A percentile compares a stretch with the other conserved stretches of the same genome.
Evolutionary conservation across 2,888 invertebrate species (phyloP).

Genomic region (Carabus problematicus): DNA sequence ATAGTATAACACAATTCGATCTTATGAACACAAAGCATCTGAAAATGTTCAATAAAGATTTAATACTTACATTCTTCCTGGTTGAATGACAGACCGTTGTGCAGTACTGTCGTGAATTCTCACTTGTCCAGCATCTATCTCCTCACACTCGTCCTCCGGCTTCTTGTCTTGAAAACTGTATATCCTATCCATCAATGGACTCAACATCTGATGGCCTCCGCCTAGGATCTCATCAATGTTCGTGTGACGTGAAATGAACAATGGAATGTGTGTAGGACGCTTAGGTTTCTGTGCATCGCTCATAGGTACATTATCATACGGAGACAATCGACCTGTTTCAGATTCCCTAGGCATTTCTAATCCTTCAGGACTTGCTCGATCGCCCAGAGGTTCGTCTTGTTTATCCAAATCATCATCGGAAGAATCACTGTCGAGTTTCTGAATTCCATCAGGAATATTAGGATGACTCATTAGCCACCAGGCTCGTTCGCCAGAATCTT

Average conservation of each 20-base stretch:
- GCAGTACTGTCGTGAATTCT: slow-evolving; percentile 72
- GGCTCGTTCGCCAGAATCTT: slow-evolving; percentile 62
- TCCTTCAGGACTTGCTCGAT: slow-evolving; percentile 82
- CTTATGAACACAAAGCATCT: too few relatives aligned
- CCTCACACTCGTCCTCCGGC: slow-evolving; percentile 66
- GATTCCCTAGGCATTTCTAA: slow-evolving; percentile 62
- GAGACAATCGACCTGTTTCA: slow-evolving; percentile 66
- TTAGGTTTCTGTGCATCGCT: slow-evolving; percentile 48
- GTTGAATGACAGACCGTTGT: slow-evolving; percentile 71
- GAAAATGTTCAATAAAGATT: too few relatives aligned
- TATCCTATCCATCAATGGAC: slow-evolving; percentile 70
- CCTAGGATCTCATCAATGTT: slow-evolving; percentile 92
- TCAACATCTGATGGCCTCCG: slow-evolving; percentile 64
- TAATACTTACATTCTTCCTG: slow-evolving; percentile 53
- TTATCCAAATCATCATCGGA: slow-evolving; percentile 58
- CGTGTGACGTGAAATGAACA: slow-evolving; percentile 84
- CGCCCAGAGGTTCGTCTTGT: slow-evolving; percentile 69
- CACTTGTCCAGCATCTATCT: slow-evolving; percentile 80
- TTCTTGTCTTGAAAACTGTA: slow-evolving; percentile 53
- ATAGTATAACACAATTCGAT: too few relatives aligned
- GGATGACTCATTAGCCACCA: slow-evolving; percentile 65
- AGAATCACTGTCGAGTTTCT: slow-evolving; percentile 53
- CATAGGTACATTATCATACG: slow-evolving; percentile 73
- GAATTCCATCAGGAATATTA: slow-evolving; percentile 68
- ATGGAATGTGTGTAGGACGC: slow-evolving; percentile 58